A percentile compares a stretch with the other conserved stretches of the same genome.
These are phyloP conservation scores for Hyperoplus immaculatus DNA, from an alignment of 2,797 vertebrate species.

Conservation along the genomic window DNA sequence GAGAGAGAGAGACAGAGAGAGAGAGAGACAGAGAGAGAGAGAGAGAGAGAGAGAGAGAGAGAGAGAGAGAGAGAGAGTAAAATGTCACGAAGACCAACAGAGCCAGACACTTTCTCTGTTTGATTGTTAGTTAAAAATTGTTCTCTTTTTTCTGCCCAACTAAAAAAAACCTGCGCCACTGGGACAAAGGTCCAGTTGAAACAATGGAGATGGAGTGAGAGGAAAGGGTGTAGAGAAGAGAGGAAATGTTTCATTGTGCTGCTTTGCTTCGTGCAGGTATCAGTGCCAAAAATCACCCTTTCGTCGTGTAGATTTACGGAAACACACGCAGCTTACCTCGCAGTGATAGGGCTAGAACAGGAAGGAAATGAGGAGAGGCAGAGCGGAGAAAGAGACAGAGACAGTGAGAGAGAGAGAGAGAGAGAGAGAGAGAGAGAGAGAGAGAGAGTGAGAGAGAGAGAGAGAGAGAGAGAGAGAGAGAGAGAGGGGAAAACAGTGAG, in stretches of 20 bases:
- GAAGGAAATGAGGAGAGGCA: constrained; percentile 66
- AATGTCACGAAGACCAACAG: constrained; percentile 17
- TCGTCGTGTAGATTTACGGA: constrained; percentile 29
- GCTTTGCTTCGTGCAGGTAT: constrained; percentile 4
- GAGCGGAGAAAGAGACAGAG: not conserved
- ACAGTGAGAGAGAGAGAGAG: constrained; percentile 1
- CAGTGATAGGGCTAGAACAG: constrained; percentile 45
- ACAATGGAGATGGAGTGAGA: constrained; percentile 63
- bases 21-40: too few relatives aligned
- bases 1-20: not conserved
- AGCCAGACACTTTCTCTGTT: constrained; percentile 6
- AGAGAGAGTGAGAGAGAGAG: constrained; percentile 2
- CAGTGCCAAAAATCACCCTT: constrained; percentile 29
- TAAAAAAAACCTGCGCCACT: not conserved
- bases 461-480: not conserved
- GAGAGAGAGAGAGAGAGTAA: not conserved
- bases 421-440: not conserved
- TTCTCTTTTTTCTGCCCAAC: not conserved
- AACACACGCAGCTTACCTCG: constrained; percentile 36
- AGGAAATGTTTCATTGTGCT: constrained; percentile 69
- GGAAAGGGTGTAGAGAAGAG: constrained; percentile 52
- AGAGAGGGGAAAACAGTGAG: constrained; percentile 33
- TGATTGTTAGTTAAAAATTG: not conserved
- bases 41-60: not conserved
- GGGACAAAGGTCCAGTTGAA: constrained; percentile 44